A percentile compares a stretch with the other conserved stretches of the same genome.
Conservation (phyloP, 2,797 vertebrate genomes). For the Megaceryle alcyon region DNA sequence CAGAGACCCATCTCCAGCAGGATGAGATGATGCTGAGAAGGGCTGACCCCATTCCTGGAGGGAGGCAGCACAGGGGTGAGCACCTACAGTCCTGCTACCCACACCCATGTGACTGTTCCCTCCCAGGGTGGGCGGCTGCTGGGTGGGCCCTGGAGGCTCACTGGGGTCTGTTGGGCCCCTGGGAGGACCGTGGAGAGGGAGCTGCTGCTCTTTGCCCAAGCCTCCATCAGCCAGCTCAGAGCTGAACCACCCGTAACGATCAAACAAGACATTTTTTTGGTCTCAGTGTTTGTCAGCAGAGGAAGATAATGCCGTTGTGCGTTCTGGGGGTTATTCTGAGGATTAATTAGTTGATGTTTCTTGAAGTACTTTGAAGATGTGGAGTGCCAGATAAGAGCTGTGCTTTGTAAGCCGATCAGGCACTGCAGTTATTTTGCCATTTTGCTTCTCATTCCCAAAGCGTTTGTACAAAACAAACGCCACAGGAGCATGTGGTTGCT, state of each 20-base stretch:
- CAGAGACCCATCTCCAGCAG: neutral
- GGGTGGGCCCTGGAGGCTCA: neutral
- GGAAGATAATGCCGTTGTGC: neutral
- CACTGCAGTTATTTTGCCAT: neutral
- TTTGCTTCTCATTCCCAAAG: neutral
- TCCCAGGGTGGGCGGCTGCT: neutral
- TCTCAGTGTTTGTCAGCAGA: neutral
- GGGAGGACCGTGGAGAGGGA: accelerated
- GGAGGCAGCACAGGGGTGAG: accelerated
- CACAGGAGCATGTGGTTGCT: accelerated
- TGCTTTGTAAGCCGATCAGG: neutral
- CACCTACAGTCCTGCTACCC: accelerated
- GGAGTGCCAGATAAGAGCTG: neutral
- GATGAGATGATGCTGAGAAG: neutral
- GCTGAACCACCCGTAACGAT: accelerated
- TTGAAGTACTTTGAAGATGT: constrained; percentile 11
- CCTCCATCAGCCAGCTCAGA: neutral
- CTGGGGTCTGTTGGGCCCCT: neutral
- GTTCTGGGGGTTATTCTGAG: neutral
- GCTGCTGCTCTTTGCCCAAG: neutral
- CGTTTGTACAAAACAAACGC: neutral
- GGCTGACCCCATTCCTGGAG: too few species aligned
- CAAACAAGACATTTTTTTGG: neutral
- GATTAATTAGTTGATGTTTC: constrained; percentile 21
- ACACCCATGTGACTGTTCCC: accelerated